These are phyloP conservation scores for Orchestia grillus DNA, from an alignment of 1,140 invertebrate species.

Conservation along the genomic window DNA sequence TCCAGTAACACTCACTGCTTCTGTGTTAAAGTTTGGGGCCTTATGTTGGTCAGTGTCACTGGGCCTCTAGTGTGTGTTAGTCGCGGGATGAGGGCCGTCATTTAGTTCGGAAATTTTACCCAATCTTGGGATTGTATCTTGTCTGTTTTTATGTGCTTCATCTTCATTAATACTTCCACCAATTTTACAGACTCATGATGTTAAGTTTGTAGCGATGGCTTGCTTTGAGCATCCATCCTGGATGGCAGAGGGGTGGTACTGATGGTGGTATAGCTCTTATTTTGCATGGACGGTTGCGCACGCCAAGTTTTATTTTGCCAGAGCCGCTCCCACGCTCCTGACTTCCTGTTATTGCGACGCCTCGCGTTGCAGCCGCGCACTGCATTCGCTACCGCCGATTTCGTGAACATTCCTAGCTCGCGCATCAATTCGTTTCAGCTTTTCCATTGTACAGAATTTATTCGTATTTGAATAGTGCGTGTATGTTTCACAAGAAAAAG, in stretches of 20 bases:
- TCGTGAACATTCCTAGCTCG: not conserved
- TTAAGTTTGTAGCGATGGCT: not conserved
- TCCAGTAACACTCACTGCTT: not conserved
- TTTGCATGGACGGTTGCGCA: not conserved
- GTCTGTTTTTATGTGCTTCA: not conserved
- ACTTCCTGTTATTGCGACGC: not conserved
- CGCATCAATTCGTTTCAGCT: not conserved
- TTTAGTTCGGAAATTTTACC: not conserved
- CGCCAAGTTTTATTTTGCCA: not conserved
- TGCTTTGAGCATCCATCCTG: not conserved
- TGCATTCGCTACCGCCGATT: not conserved
- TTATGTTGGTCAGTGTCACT: not conserved
- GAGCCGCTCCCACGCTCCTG: conserved; percentile 34
- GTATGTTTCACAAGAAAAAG: too few relatives aligned
- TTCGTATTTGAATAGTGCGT: too few relatives aligned
- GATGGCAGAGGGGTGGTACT: not conserved
- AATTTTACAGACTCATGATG: not conserved
- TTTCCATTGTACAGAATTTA: not conserved
- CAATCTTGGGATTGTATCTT: not conserved
- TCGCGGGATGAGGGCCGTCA: not conserved
- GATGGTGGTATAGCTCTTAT: not conserved
- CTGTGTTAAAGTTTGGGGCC: not conserved
- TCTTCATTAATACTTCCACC: not conserved
- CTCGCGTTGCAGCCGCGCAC: not conserved
- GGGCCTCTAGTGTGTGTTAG: not conserved